phyloP scores from a whole-genome alignment of 2,113 vertebrate genomes.

The Ochotona princeps region DNA sequence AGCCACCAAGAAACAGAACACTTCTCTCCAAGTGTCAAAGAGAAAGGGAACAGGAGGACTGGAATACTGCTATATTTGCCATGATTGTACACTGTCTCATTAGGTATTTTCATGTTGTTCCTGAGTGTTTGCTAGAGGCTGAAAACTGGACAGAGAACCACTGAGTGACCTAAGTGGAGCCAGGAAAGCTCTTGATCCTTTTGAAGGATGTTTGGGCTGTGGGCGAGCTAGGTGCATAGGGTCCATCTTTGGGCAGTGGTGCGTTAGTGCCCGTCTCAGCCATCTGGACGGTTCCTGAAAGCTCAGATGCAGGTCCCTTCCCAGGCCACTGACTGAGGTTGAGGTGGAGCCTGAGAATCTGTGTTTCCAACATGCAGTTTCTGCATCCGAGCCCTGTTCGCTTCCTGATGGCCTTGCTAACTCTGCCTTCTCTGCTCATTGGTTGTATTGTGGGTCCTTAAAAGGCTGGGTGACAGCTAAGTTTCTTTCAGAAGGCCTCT shows the following conservation, averaged over 20 bases:
- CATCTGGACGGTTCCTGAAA: background rate
- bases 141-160: background rate
- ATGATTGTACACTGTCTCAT: background rate
- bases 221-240: background rate
- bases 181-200: background rate
- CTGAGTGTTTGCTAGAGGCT: background rate
- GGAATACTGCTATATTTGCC: background rate
- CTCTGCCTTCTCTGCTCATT: background rate
- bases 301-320: too few relatives aligned
- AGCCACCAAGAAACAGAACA: background rate
- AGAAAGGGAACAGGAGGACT: background rate
- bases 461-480: background rate
- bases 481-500: background rate
- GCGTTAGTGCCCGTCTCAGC: background rate
- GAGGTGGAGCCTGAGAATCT: background rate
- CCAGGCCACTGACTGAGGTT: background rate
- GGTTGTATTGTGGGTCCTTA: background rate
- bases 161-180: background rate
- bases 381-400: too few relatives aligned
- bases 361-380: background rate
- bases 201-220: too few relatives aligned
- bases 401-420: background rate
- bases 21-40: background rate
- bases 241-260: background rate
- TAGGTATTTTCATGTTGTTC: background rate